Base-by-base conservation (phyloP, 2,797 vertebrate species). In the Acestrorhynchus altus region DNA sequence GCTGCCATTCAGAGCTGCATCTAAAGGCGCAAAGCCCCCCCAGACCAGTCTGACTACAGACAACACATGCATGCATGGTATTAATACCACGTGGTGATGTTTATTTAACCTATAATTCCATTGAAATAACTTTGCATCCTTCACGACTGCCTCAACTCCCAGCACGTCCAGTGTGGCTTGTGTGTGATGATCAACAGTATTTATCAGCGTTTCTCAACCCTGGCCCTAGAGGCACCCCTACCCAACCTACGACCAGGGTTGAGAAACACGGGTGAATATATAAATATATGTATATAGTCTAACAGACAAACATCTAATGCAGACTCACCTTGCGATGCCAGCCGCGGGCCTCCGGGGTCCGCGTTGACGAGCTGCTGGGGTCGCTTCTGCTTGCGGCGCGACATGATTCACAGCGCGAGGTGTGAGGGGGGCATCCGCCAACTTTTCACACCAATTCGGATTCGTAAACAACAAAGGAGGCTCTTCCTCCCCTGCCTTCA, bases 351-450 rank as follows among this genome's bases (percentile, higher is more conserved):
- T 88, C 93, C 94, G 46, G 92, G 92, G 85, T 93, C 94, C 81
- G 92, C 84, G 87, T 93, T 95, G 87, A 95, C 93, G 76, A 94
- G 93, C 87, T 95, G 94, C 89, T 95, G 94, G 65, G 94, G 94
- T 91, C 94, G 89, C 86, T 94, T 95, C 92, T 95, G 94, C 87
- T 95, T 95, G 90, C 94, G 94, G 92, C 94, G 94, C 91, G 94
- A 95, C 94, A 95, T 95, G 93, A 94, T 94, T 93, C 93, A 94
- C 92, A 87, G 89, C 59, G 51, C 86, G 85, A 81, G 56, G 80
- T 63, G 90, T 89, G 84, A 88, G 89, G 87, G 86, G 90, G 86
- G 90, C 93, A 92, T 92, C 90, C 77, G 91, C 78, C 75, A 88
- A 88, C 86, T 83, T 84, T 86, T 78, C 86, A 84, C 83, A 83